phyloP scores from a whole-genome alignment of 2,113 vertebrate species.

The Connochaetes taurinus region DNA sequence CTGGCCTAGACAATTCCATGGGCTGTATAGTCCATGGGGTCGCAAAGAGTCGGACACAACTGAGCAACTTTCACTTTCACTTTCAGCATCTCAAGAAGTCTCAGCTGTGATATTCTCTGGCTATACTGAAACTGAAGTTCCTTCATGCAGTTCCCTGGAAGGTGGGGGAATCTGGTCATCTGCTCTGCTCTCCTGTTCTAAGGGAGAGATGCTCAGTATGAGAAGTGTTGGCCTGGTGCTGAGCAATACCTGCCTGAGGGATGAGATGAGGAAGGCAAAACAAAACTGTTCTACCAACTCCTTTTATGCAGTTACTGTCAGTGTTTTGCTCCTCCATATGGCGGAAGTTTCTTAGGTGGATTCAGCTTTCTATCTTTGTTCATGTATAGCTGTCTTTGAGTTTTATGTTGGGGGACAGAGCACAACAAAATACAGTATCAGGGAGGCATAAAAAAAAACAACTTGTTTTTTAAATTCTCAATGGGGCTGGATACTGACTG shows the following conservation, averaged over 20 bases:
- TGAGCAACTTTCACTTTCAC: neutral
- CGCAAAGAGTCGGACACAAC: accelerated
- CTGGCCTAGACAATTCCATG: neutral
- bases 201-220: neutral
- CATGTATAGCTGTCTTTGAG: neutral
- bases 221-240: no score
- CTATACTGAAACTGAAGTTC: neutral
- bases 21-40: neutral
- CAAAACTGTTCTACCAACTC: accelerated
- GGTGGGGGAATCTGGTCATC: neutral
- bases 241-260: neutral
- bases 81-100: neutral
- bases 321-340: neutral
- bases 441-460: neutral
- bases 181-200: neutral
- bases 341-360: neutral
- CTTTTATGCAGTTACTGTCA: neutral
- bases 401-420: neutral
- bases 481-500: neutral
- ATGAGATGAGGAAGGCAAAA: neutral
- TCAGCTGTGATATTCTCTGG: neutral
- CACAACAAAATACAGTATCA: neutral
- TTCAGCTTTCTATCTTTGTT: neutral
- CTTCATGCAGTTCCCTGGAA: neutral
- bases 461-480: neutral